Percentiles rank a stretch among this genome's conserved stretches.
Evolutionary conservation across 1,140 invertebrate species (phyloP).

Genomic region (Drosophila rhopaloa): DNA sequence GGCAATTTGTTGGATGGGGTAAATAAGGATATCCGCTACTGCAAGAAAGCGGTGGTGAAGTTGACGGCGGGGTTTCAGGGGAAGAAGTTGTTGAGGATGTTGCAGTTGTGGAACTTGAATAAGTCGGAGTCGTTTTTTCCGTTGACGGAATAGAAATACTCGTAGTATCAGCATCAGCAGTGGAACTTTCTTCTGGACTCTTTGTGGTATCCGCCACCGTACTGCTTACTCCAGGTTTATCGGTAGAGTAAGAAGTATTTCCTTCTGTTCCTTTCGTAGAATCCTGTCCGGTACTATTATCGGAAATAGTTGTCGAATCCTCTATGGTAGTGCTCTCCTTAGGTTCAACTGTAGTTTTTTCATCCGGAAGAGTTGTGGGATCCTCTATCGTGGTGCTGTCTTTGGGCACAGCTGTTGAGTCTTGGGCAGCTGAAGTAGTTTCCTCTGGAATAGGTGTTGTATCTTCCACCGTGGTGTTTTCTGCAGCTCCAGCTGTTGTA

Average conservation of each 20-base stretch:
- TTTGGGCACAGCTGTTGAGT: too few species aligned
- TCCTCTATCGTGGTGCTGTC: too few species aligned
- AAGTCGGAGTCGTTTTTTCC: neutral
- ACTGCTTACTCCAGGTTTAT: neutral
- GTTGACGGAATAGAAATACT: neutral
- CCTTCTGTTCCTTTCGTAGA: neutral
- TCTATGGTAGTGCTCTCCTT: neutral
- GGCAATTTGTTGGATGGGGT: constrained; percentile 44
- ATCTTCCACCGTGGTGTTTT: neutral
- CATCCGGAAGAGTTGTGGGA: neutral
- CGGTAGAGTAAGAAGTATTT: neutral
- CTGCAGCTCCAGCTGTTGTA: neutral
- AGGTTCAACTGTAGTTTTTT: neutral
- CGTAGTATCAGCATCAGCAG: neutral
- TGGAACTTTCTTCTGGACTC: neutral
- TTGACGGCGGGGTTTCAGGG: constrained; percentile 8
- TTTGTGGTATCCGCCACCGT: neutral
- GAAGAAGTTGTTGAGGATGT: constrained; percentile 2
- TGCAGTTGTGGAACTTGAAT: constrained; percentile 4
- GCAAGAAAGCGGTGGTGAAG: constrained; percentile 16
- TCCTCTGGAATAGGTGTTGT: too few species aligned
- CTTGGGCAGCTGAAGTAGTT: too few species aligned
- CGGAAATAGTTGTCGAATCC: neutral
- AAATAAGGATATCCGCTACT: constrained; percentile 19
- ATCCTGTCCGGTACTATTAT: neutral